Base-by-base conservation (phyloP, 2,113 vertebrate genomes). In the Varanus komodoensis region DNA sequence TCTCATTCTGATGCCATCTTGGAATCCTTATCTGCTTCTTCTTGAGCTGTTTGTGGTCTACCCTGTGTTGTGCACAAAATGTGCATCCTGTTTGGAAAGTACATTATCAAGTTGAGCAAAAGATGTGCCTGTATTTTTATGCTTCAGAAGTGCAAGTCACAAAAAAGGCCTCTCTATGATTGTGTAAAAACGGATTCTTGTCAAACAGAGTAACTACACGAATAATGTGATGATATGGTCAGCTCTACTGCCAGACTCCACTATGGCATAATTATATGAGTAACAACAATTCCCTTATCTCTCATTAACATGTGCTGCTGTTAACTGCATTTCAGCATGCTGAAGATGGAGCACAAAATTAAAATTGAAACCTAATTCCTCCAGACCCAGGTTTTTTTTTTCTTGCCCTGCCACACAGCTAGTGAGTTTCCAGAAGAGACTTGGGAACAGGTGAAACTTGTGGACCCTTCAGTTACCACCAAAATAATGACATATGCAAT, bases 241-340 rank as follows among this genome's bases (percentile, higher is more conserved):
- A 88, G 87, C 75, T 96, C 94, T 96, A 91, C 90, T 86, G 90
- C 80, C 93, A 94, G 95, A 80, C 93, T 95, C 88, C 69, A 94
- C 90, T 95, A 78, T 84, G 93, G 93, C 85, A 88, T 96, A 97
- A 97, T 97, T 97, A 96, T 89, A 90, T 85, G 93, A 96, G 95
- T 95, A 95, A 91, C 94, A 93, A 93, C 96, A 97, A 95, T 95
- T 96, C 92, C 94, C 97, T 98, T 98, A 97, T 98, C 97, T 97
- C 89, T 94, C 96, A 97, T 87, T 95, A 98, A 97, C 97, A 97
- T 96, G 97, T 96, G 97, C 96, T 97, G 87, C 89, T 38, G 95
- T 93, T 97, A 96, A 95, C 96, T 84, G 82, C 92, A 94, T 97
- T 97, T 95, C 95, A 94, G 64, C 95, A 91, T 94, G 91, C 92